Evolutionary conservation across 2,888 invertebrate species (phyloP), one percentile per base, ranked within the genome.

Genomic region (Leucania comma): DNA sequence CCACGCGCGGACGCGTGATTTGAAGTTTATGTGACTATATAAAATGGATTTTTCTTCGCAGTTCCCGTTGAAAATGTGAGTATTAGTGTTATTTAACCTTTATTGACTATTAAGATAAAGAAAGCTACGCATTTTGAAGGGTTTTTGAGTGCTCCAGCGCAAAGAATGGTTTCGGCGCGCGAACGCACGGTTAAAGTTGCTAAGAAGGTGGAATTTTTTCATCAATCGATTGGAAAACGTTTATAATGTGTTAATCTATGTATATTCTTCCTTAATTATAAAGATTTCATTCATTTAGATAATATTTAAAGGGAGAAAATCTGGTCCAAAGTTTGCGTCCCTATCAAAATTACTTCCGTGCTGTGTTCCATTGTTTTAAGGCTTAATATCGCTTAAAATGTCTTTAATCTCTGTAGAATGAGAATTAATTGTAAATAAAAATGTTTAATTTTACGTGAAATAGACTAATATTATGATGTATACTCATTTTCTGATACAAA

Each of bases 41-140:
- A 68, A 72, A 74, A 80, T 90, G 91, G 91, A 90, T 90, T 86
- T 82, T 84, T 71, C 68, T 58, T 62, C 63, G 26, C 62, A 53
- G 71, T 82, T 83, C 75, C 64, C 10, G 63, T 60, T 79, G 46
- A 73, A 82, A 78, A 87, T 80, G 94, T 94, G 78, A 94, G 94
- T 94, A 89, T 29, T 86, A 48, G 51, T 74, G 53, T 75, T 86
- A 71, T 79, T 87, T 84, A 80, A 83, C 72, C 9, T 62, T 67
- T 73, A 71, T 69, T 70, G 64, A 61, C 9, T 35, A 3, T 8
- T 68, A 73, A 26, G 60, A 72, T 71, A 50, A 3, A 22, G 10
- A 61, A 71, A 77, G n/a, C 68, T 69, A 54, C n/a, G 22, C 6
- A 9, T 29, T 66, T 72, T 68, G 48, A 53, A n/a, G 3, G 3